Conservation (phyloP, 2,888 invertebrate genomes). For the Polymixis flavicincta region DNA sequence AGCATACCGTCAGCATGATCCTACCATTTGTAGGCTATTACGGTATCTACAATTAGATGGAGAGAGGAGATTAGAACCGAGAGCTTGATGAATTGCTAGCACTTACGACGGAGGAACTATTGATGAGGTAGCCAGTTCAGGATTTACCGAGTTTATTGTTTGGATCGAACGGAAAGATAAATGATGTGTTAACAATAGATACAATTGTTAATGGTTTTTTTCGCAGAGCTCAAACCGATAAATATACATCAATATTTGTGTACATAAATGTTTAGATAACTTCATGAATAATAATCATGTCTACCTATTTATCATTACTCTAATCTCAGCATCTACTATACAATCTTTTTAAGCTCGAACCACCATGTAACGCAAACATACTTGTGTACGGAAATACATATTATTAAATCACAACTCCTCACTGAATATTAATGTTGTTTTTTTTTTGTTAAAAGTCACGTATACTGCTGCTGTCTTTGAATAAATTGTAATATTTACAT, state of each 20-base stretch:
- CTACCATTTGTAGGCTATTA: no score
- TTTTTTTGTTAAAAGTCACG: background rate
- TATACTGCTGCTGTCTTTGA: background rate
- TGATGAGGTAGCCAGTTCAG: slow-evolving; percentile 21
- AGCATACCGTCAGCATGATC: no score
- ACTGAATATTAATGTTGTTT: background rate
- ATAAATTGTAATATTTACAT: background rate
- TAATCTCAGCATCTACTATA: no score
- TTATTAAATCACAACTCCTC: background rate
- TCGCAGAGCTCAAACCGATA: no score
- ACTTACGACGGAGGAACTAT: no score
- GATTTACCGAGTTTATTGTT: background rate
- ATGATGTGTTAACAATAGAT: background rate
- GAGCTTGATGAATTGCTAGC: no score
- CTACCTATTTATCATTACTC: background rate
- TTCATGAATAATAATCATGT: background rate
- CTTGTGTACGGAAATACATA: background rate
- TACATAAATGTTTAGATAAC: background rate
- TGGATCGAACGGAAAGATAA: background rate
- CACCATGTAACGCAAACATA: no score
- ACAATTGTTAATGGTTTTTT: background rate
- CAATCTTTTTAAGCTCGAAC: no score
- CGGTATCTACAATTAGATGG: no score
- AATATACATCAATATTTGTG: background rate
- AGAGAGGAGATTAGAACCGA: no score